Evolutionary conservation across 2,797 vertebrate species (phyloP).

Genomic region (Oreochromis mossambicus): DNA sequence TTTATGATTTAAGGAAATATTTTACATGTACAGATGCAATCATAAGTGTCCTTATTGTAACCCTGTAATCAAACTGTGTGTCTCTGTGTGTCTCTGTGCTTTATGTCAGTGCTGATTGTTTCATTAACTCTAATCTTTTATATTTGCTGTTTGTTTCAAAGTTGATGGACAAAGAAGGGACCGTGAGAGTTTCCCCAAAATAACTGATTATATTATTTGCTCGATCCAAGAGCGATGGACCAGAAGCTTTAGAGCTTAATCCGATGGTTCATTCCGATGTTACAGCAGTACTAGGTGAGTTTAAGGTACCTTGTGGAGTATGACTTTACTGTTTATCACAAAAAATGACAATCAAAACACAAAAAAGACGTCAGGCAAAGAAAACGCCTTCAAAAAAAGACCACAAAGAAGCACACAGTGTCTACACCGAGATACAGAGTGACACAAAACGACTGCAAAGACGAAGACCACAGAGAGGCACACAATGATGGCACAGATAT

Average conservation of each 20-base stretch:
- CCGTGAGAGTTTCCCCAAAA: not conserved
- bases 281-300: not conserved
- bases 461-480: not conserved
- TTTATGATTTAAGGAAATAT: conserved; percentile 70
- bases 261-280: not conserved
- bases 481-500: not conserved
- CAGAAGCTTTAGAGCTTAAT: not conserved
- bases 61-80: conserved; percentile 30
- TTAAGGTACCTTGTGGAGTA: conserved; percentile 24
- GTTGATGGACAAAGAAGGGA: conserved; percentile 47
- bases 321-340: not conserved
- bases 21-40: conserved; percentile 67
- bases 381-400: not conserved
- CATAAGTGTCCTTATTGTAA: conserved; percentile 50
- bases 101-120: conserved; percentile 34
- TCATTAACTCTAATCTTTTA: conserved; percentile 14
- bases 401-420: not conserved
- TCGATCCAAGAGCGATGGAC: not conserved
- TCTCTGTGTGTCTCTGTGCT: conserved; percentile 33
- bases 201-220: conserved; percentile 7
- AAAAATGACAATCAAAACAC: not conserved
- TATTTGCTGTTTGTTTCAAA: conserved; percentile 31
- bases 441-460: not conserved
- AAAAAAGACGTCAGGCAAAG: not conserved
- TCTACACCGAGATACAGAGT: not conserved